Evolutionary conservation across 2,888 invertebrate genomes (phyloP).

Genomic region (Ypsolopha sequella): DNA sequence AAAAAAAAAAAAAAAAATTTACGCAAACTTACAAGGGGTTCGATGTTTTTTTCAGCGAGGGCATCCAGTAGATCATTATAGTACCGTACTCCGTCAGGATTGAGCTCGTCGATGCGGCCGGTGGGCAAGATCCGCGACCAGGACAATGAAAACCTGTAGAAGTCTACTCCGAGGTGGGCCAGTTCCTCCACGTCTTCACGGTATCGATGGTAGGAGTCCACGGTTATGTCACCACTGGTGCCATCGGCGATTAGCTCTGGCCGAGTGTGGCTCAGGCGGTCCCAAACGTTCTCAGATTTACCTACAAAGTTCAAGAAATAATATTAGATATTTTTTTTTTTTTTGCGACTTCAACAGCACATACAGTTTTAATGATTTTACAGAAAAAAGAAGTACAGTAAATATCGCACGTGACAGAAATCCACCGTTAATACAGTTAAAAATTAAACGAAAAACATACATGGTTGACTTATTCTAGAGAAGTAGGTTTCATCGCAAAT

Average conservation of each 20-base stretch:
- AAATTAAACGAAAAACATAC: too few relatives aligned
- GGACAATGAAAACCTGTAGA: conserved; percentile 66
- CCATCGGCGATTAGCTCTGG: conserved; percentile 73
- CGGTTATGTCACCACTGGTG: conserved; percentile 76
- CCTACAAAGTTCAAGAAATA: conserved; percentile 38
- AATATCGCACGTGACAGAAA: too few relatives aligned
- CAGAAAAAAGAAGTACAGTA: too few relatives aligned
- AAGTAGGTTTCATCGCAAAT: too few relatives aligned
- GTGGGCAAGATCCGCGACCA: conserved; percentile 76
- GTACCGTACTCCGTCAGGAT: conserved; percentile 73
- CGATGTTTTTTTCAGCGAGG: conserved; percentile 72
- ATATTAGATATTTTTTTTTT: too few relatives aligned
- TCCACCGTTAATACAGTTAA: too few relatives aligned
- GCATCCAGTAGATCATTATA: conserved; percentile 76
- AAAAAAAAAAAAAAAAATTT: too few relatives aligned
- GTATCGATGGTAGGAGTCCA: conserved; percentile 78
- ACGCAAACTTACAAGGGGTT: conserved; percentile 60
- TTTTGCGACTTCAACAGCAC: too few relatives aligned
- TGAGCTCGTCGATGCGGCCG: conserved; percentile 66
- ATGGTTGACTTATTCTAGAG: too few relatives aligned
- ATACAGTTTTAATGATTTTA: too few relatives aligned
- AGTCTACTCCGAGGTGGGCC: conserved; percentile 63
- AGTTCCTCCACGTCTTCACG: conserved; percentile 70
- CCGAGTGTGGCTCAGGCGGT: conserved; percentile 58
- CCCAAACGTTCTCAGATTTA: conserved; percentile 76